These are phyloP conservation scores for Orbicella faveolata DNA, from an alignment of 64 coral and sea anemone genomes.

Conservation along the genomic window DNA sequence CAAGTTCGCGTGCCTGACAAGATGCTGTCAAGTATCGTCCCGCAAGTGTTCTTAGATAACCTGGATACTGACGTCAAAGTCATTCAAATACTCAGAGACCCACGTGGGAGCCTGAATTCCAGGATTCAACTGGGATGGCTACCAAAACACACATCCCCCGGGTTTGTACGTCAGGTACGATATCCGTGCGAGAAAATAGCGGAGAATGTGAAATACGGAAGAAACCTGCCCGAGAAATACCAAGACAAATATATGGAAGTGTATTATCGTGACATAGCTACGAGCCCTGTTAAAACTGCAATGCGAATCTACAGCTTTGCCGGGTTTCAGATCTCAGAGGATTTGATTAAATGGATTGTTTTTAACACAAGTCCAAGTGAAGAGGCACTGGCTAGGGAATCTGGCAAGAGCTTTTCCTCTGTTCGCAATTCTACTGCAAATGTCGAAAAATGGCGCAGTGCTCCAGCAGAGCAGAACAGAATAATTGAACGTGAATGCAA, in stretches of 20 bases:
- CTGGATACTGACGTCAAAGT: slow-evolving; percentile 26
- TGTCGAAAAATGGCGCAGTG: slow-evolving; percentile 33
- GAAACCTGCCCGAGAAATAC: background rate
- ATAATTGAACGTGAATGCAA: slow-evolving; percentile 39
- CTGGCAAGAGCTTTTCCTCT: background rate
- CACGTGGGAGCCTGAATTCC: slow-evolving; percentile 41
- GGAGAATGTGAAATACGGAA: slow-evolving; percentile 32
- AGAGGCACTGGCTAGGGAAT: background rate
- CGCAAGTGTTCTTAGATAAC: slow-evolving; percentile 27
- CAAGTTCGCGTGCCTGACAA: slow-evolving; percentile 3
- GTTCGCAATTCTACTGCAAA: slow-evolving; percentile 45
- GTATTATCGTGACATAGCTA: slow-evolving; percentile 44
- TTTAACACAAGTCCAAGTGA: slow-evolving; percentile 38
- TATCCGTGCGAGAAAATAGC: slow-evolving; percentile 1
- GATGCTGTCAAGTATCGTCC: background rate
- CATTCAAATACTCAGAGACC: slow-evolving; percentile 48
- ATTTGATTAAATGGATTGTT: slow-evolving; percentile 41
- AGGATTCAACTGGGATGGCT: slow-evolving; percentile 35
- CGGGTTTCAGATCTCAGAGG: slow-evolving; percentile 30
- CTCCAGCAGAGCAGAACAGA: slow-evolving; percentile 19
- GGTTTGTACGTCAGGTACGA: background rate
- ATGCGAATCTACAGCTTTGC: slow-evolving; percentile 43
- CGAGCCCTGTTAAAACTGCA: slow-evolving; percentile 24
- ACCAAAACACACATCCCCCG: slow-evolving; percentile 15
- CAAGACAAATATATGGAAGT: slow-evolving; percentile 38